Conservation (phyloP, 2,888 invertebrate genomes). For the Stictocephala bisonia region DNA sequence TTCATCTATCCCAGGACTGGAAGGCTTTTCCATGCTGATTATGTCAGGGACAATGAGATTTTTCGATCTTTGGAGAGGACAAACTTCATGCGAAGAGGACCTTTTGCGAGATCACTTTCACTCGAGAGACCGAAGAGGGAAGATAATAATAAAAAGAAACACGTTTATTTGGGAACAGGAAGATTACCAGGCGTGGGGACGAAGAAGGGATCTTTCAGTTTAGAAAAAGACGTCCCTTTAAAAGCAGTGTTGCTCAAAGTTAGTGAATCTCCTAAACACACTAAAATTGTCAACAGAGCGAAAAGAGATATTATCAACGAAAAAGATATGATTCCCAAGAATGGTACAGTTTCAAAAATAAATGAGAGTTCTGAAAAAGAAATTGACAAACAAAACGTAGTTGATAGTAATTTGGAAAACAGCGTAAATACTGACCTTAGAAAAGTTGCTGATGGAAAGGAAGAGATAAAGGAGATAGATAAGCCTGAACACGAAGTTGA, state of each 20-base stretch:
- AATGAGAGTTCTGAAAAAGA: too few species aligned
- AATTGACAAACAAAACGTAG: too few species aligned
- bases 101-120: background rate
- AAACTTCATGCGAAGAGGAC: slow-evolving; percentile 35
- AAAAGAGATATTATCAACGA: background rate
- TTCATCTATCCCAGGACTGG: slow-evolving; percentile 23
- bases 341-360: too few species aligned
- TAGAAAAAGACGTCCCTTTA: background rate
- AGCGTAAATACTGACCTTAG: too few species aligned
- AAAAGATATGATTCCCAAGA: background rate
- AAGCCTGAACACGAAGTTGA: background rate
- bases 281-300: background rate
- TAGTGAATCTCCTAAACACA: background rate
- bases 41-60: slow-evolving; percentile 19
- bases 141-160: background rate
- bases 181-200: background rate
- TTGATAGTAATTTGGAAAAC: too few species aligned
- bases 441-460: too few species aligned
- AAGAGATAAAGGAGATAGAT: too few species aligned
- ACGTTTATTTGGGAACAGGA: background rate
- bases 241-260: background rate
- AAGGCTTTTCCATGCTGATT: slow-evolving; percentile 22
- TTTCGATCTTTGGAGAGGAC: slow-evolving; percentile 27
- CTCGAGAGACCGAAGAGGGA: background rate
- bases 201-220: background rate